These are phyloP conservation scores for Heliothis virescens DNA, from an alignment of 1,140 invertebrate species.

Conservation along the genomic window DNA sequence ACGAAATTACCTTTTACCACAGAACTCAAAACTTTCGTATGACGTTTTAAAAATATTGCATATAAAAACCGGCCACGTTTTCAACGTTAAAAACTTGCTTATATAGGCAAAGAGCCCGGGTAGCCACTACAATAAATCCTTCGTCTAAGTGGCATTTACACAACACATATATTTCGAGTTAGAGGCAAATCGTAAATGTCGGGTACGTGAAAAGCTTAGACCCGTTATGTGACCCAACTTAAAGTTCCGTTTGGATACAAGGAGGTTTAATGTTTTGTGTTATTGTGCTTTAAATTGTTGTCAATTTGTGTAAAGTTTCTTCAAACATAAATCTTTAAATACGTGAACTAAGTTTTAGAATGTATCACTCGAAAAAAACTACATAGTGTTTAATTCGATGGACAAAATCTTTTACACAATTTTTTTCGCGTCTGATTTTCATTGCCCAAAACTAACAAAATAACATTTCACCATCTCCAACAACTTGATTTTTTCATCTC, in stretches of 20 bases:
- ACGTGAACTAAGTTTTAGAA: too few species aligned
- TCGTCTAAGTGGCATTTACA: constrained; percentile 77
- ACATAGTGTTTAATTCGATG: not conserved
- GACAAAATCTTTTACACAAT: not conserved
- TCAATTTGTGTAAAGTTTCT: too few species aligned
- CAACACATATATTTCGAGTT: constrained; percentile 68
- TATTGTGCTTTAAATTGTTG: constrained; percentile 10
- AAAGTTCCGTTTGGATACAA: constrained; percentile 43
- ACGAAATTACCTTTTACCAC: not conserved
- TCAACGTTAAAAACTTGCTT: constrained; percentile 50
- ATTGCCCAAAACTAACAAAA: not conserved
- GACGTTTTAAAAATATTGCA: constrained; percentile 27
- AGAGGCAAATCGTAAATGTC: constrained; percentile 78
- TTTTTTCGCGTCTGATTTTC: not conserved
- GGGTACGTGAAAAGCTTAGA: constrained; percentile 54
- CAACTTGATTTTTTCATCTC: constrained; percentile 44
- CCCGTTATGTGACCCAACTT: constrained; percentile 60
- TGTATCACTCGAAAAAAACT: not conserved
- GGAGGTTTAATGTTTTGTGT: constrained; percentile 24
- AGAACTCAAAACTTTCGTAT: constrained; percentile 1
- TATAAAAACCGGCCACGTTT: constrained; percentile 50
- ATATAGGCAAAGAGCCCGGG: constrained; percentile 52
- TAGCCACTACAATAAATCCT: constrained; percentile 72
- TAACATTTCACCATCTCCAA: constrained; percentile 9
- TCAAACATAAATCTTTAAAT: too few species aligned